These are phyloP conservation scores for Ischnura elegans DNA, from an alignment of 2,888 invertebrate genomes.

Conservation along the genomic window DNA sequence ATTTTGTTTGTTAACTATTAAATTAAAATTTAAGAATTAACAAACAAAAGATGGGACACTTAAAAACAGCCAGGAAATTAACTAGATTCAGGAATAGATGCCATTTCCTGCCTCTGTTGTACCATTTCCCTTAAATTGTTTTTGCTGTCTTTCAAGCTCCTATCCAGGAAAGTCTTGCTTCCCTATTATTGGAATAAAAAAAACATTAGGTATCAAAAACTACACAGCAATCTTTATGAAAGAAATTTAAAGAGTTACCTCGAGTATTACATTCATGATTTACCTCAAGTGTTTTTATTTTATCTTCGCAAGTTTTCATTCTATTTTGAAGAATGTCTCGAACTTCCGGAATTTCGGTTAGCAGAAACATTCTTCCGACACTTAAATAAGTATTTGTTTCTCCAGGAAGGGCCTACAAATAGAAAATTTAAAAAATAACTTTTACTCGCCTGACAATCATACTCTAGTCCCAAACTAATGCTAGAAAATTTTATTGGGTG, in stretches of 20 bases:
- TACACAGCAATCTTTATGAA: background rate
- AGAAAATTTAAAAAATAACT: slow-evolving; percentile 70
- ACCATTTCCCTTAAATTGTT: slow-evolving; percentile 92
- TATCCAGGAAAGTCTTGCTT: slow-evolving; percentile 89
- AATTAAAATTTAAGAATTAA: background rate
- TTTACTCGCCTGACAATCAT: no score
- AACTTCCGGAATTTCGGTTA: slow-evolving; percentile 84
- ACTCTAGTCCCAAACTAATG: no score
- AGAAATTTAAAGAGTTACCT: no score
- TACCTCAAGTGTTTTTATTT: slow-evolving; percentile 85
- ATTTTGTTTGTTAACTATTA: no score
- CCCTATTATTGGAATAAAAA: slow-evolving; percentile 76
- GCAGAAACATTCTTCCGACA: slow-evolving; percentile 91
- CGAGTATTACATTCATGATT: slow-evolving; percentile 63
- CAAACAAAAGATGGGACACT: background rate
- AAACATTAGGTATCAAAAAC: background rate
- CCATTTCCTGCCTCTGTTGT: slow-evolving; percentile 82
- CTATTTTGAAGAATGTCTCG: slow-evolving; percentile 82
- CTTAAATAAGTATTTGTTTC: slow-evolving; percentile 88
- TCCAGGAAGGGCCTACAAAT: slow-evolving; percentile 80
- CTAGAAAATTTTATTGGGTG: no score
- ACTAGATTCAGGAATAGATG: slow-evolving; percentile 60
- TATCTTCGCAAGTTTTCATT: slow-evolving; percentile 79
- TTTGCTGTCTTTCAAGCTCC: slow-evolving; percentile 90
- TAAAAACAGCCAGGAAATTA: background rate